phyloP scores from a whole-genome alignment of 2,113 vertebrate genomes.

The Microtus oregoni region DNA sequence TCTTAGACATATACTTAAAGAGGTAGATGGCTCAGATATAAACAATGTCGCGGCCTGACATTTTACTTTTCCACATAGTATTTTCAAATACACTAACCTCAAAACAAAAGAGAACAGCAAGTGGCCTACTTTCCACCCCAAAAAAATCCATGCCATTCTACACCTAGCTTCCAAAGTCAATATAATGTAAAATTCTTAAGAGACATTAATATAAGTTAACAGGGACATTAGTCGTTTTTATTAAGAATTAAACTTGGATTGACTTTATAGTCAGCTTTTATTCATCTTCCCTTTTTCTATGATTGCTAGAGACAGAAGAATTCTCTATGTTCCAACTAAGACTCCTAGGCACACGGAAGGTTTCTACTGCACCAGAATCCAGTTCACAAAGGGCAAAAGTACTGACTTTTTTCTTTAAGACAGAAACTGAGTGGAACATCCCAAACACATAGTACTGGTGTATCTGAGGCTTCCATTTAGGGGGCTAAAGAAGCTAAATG shows the following conservation, averaged over 20 bases:
- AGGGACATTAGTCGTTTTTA: conserved; percentile 16
- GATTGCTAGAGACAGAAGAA: not conserved
- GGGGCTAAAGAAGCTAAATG: not conserved
- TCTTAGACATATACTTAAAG: not conserved
- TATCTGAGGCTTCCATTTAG: not conserved
- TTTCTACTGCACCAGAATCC: conserved; percentile 7
- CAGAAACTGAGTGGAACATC: not conserved
- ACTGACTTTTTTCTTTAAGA: not conserved
- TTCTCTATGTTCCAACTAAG: conserved; percentile 4
- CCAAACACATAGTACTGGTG: not conserved
- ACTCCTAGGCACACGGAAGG: conserved; percentile 16
- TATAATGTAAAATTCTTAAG: conserved; percentile 20
- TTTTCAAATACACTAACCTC: conserved; percentile 53
- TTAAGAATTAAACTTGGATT: conserved; percentile 56
- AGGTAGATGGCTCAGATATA: conserved; percentile 33
- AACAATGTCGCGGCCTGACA: conserved; percentile 30
- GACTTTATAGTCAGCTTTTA: not conserved
- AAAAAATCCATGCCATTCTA: not conserved
- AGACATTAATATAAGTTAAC: not conserved
- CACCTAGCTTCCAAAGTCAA: not conserved
- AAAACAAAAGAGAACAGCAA: conserved; percentile 65
- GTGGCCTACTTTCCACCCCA: conserved; percentile 1
- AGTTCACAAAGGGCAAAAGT: not conserved
- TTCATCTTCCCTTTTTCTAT: not conserved
- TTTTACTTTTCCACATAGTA: not conserved